Evolutionary conservation across 2,113 vertebrate genomes (phyloP).

Genomic region (Centropus unirufus): DNA sequence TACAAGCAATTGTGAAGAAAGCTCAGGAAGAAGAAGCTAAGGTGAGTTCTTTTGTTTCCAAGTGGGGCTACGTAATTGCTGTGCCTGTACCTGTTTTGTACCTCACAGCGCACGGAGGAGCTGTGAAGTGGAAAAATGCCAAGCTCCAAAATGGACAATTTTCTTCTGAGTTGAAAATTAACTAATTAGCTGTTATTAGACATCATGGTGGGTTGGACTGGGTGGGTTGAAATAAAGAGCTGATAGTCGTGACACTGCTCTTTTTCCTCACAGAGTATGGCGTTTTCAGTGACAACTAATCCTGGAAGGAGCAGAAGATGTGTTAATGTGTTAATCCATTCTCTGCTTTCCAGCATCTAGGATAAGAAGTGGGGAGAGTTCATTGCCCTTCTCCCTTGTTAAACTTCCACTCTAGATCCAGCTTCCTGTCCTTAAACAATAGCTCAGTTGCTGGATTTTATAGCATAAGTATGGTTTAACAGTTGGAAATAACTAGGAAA

Average conservation of each 20-base stretch:
- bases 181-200: background rate
- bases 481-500: too few species aligned
- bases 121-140: background rate
- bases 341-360: background rate
- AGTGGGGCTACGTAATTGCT: background rate
- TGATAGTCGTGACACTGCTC: background rate
- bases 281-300: background rate
- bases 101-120: background rate
- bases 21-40: slow-evolving; percentile 98
- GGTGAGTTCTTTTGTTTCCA: slow-evolving; percentile 67
- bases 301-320: background rate
- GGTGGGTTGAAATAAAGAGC: background rate
- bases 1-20: slow-evolving; percentile 98
- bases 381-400: background rate
- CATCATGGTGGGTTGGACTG: background rate
- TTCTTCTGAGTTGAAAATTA: background rate
- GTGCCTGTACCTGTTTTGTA: background rate
- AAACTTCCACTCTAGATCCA: background rate
- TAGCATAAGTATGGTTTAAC: too few species aligned
- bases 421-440: too few species aligned
- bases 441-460: too few species aligned
- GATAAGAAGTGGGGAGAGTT: background rate
- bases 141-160: background rate
- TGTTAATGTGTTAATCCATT: background rate
- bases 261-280: background rate